A percentile compares a stretch with the other conserved stretches of the same genome.
These are phyloP conservation scores for Hyposmocoma kahamanoa DNA, from an alignment of 1,140 invertebrate genomes.

Conservation along the genomic window DNA sequence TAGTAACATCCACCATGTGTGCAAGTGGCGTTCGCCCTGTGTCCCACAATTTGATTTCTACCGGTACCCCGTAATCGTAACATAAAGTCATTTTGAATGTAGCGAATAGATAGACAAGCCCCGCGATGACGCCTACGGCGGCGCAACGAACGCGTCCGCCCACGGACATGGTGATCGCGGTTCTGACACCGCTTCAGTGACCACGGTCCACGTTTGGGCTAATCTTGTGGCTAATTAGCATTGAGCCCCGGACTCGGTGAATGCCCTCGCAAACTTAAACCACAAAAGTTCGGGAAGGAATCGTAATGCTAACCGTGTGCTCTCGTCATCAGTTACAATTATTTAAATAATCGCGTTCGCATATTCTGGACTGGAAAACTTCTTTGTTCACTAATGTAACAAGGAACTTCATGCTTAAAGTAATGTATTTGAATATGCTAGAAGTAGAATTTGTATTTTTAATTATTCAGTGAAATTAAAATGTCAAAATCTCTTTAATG, in stretches of 20 bases:
- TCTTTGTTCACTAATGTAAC: no score
- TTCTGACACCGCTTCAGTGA: conserved; percentile 24
- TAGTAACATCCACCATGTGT: conserved; percentile 85
- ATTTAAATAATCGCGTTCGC: no score
- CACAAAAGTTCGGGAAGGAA: not conserved
- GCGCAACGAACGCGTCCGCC: conserved; percentile 32
- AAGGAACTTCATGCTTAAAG: no score
- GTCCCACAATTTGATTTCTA: conserved; percentile 62
- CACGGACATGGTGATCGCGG: conserved; percentile 38
- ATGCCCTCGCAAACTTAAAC: conserved; percentile 2
- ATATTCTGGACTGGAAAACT: no score
- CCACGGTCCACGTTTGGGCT: conserved; percentile 1
- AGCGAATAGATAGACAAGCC: conserved; percentile 24
- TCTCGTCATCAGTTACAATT: no score
- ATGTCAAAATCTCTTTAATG: no score
- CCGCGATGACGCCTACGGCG: conserved; percentile 13
- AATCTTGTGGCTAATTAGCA: conserved; percentile 8
- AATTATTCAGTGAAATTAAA: no score
- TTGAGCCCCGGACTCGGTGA: conserved; percentile 1
- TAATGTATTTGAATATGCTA: no score
- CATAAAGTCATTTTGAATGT: conserved; percentile 12
- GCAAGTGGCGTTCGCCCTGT: conserved; percentile 75
- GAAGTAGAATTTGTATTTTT: no score
- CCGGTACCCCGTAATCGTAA: conserved; percentile 44
- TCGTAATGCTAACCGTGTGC: no score